phyloP scores from a whole-genome alignment of 1,140 invertebrate genomes.

The Spodoptera litura region DNA sequence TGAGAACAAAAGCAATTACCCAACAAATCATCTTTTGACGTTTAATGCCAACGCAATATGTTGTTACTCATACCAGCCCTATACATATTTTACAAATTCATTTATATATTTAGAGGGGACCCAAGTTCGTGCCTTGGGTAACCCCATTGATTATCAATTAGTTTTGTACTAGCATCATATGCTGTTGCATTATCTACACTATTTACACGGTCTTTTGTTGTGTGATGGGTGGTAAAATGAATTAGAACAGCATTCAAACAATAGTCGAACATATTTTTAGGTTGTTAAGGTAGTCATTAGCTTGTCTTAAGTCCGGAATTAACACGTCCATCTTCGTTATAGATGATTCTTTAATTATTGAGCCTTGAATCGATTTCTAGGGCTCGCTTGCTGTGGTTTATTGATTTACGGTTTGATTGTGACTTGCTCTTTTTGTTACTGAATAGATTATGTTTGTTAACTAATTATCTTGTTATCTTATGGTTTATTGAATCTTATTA shows the following conservation, averaged over 20 bases:
- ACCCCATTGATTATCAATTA: slow-evolving; percentile 85
- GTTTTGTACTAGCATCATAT: slow-evolving; percentile 82
- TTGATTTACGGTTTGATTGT: slow-evolving; percentile 80
- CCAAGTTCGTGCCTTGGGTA: slow-evolving; percentile 68
- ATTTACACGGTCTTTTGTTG: slow-evolving; percentile 80
- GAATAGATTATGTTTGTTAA: slow-evolving; percentile 60
- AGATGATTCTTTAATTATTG: slow-evolving; percentile 82
- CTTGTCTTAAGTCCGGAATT: slow-evolving; percentile 61
- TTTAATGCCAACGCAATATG: slow-evolving; percentile 84
- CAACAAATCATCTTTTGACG: slow-evolving; percentile 85
- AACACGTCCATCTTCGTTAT: slow-evolving; percentile 82
- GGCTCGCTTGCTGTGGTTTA: slow-evolving; percentile 76
- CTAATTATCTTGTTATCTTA: slow-evolving; percentile 72
- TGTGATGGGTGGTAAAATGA: slow-evolving; percentile 76
- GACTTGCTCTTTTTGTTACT: slow-evolving; percentile 78
- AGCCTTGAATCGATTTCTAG: slow-evolving; percentile 76
- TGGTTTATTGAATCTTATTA: slow-evolving; percentile 33
- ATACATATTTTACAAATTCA: slow-evolving; percentile 52
- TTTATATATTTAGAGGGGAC: slow-evolving; percentile 64
- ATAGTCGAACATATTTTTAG: slow-evolving; percentile 56
- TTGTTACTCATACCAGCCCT: slow-evolving; percentile 73
- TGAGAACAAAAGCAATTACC: slow-evolving; percentile 82
- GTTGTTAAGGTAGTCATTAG: slow-evolving; percentile 54
- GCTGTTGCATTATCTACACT: slow-evolving; percentile 82
- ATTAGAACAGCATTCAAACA: slow-evolving; percentile 47